Conservation (phyloP, 1,140 invertebrate species). For the Pachypeltis micranthus region DNA sequence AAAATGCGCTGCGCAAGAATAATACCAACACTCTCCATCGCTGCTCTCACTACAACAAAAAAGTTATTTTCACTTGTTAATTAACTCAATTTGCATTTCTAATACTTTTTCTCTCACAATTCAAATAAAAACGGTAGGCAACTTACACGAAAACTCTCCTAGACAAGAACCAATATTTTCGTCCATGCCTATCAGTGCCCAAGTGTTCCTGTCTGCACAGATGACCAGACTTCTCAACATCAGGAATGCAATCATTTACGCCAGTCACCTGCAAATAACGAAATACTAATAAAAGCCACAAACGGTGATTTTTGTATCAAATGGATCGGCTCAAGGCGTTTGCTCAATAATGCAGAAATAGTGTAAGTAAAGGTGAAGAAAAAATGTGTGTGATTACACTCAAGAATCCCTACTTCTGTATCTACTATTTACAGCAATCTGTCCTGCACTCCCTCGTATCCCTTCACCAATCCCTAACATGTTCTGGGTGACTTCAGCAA, state of each 20-base stretch:
- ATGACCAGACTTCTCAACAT: constrained; percentile 82
- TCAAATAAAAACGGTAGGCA: background rate
- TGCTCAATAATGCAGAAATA: too few species aligned
- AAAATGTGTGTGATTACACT: too few species aligned
- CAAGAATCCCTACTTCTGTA: too few species aligned
- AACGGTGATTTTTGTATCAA: too few species aligned
- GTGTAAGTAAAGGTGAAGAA: too few species aligned
- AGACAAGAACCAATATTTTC: constrained; percentile 93
- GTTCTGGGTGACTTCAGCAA: too few species aligned
- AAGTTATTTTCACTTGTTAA: too few species aligned
- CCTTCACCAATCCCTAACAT: too few species aligned
- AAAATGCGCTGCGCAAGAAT: constrained; percentile 67
- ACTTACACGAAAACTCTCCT: constrained; percentile 87
- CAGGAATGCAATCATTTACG: constrained; percentile 82
- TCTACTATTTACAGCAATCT: too few species aligned
- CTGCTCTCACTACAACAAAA: constrained; percentile 49
- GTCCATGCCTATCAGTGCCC: constrained; percentile 84
- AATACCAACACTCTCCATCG: constrained; percentile 78
- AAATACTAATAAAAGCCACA: too few species aligned
- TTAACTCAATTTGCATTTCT: background rate
- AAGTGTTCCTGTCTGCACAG: constrained; percentile 84
- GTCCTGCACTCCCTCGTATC: too few species aligned
- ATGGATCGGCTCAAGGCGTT: too few species aligned
- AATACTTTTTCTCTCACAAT: background rate
- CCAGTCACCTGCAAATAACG: constrained; percentile 52